These are phyloP conservation scores for Noturus placidus DNA, from an alignment of 2,113 vertebrate species.

Conservation along the genomic window DNA sequence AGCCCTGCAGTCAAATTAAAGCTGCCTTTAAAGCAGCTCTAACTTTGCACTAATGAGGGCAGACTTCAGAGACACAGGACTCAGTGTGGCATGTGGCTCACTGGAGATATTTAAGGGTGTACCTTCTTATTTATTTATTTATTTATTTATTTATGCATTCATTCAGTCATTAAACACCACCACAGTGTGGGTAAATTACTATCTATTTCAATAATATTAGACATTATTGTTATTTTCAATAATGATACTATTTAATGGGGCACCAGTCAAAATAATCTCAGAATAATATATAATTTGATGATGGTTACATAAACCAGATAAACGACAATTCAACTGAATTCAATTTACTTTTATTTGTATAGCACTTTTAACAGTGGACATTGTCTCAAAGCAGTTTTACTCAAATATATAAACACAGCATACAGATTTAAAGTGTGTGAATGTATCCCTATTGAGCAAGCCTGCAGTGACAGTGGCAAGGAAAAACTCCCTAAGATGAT, in stretches of 20 bases:
- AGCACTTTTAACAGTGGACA: too few species aligned
- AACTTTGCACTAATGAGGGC: conserved; percentile 60
- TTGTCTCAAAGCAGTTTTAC: too few species aligned
- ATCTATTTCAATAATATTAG: not conserved
- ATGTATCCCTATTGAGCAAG: too few species aligned
- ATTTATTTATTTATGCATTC: not conserved
- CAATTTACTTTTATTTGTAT: too few species aligned
- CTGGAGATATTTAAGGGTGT: not conserved
- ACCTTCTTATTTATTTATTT: not conserved
- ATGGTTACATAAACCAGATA: not conserved
- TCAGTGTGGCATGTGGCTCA: conserved; percentile 7
- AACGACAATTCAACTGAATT: not conserved
- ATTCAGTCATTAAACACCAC: not conserved
- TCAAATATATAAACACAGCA: too few species aligned
- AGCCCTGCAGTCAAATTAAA: conserved; percentile 44
- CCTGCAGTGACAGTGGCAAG: too few species aligned
- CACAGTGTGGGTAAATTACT: not conserved
- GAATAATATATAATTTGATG: not conserved
- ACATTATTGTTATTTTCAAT: not conserved
- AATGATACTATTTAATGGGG: not conserved
- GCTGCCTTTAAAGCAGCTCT: conserved; percentile 47
- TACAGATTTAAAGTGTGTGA: too few species aligned
- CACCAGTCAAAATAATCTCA: not conserved
- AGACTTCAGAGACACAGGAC: conserved; percentile 16
- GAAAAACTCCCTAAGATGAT: too few species aligned